Evolutionary conservation across 35 echinoderm and acorn worm species (phyloP).

Genomic region (Ophioderma brevispina): DNA sequence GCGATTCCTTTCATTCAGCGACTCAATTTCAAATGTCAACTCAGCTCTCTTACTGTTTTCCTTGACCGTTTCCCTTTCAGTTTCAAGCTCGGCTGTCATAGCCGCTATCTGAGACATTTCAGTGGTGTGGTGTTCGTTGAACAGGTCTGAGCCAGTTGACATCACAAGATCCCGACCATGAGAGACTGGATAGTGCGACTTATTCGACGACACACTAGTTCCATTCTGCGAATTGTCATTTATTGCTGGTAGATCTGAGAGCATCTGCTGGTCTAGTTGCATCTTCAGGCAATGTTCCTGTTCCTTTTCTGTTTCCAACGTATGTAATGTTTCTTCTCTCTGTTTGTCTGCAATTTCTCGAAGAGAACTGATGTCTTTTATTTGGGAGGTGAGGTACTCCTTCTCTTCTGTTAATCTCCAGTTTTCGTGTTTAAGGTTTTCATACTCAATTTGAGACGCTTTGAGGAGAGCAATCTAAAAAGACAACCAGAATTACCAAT

Average conservation of each 20-base stretch:
- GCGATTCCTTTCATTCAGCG: slow-evolving; percentile 75
- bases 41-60: slow-evolving; percentile 70
- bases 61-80: slow-evolving; percentile 38
- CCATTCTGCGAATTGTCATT: slow-evolving; percentile 90
- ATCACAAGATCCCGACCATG: not conserved
- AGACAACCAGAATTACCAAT: not conserved
- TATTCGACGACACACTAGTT: slow-evolving; percentile 47
- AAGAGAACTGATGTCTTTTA: slow-evolving; percentile 78
- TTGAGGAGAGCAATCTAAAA: slow-evolving; percentile 86
- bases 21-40: slow-evolving; percentile 66
- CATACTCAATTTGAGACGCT: slow-evolving; percentile 94
- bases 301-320: slow-evolving; percentile 86
- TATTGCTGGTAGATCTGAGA: slow-evolving; percentile 90
- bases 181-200: slow-evolving; percentile 80
- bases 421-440: slow-evolving; percentile 94
- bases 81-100: slow-evolving; percentile 58
- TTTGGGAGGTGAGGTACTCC: slow-evolving; percentile 87
- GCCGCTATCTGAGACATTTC: slow-evolving; percentile 68
- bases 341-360: slow-evolving; percentile 97
- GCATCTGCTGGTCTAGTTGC: slow-evolving; percentile 88
- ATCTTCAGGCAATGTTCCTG: slow-evolving; percentile 98
- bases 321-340: slow-evolving; percentile 88
- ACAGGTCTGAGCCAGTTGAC: slow-evolving; percentile 58
- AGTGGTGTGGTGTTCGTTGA: slow-evolving; percentile 81
- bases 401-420: slow-evolving; percentile 82